Conservation (phyloP, 2,113 vertebrate genomes). For the Falco punctatus region DNA sequence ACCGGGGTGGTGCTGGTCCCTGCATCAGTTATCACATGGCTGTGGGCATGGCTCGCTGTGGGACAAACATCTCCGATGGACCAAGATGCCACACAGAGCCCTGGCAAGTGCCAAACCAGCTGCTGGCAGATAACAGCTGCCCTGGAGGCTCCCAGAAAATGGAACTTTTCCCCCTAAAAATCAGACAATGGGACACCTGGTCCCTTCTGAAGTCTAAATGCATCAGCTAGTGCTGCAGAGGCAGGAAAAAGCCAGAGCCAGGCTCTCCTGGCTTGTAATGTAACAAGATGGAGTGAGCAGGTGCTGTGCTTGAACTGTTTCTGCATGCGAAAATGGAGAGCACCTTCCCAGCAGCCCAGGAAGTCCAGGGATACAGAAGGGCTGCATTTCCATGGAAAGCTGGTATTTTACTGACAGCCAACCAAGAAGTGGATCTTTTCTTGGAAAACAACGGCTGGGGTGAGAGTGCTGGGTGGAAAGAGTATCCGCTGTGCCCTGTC, state of each 20-base stretch:
- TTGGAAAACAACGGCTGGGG: background rate
- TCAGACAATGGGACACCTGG: background rate
- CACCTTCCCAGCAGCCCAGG: background rate
- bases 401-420: background rate
- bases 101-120: background rate
- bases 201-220: background rate
- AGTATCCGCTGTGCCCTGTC: background rate
- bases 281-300: rapidly evolving
- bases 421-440: background rate
- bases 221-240: background rate
- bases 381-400: background rate
- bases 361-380: background rate
- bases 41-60: rapidly evolving
- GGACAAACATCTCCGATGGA: rapidly evolving
- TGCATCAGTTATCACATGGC: rapidly evolving
- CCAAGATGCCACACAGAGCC: background rate
- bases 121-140: background rate
- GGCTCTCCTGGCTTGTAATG: background rate
- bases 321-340: rapidly evolving
- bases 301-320: rapidly evolving
- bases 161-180: background rate
- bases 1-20: rapidly evolving
- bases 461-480: background rate
- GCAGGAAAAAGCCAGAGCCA: background rate
- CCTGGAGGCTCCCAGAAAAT: background rate